A percentile compares a stretch with the other conserved stretches of the same genome.
phyloP scores from a whole-genome alignment of 2,888 invertebrate species.

The Limulus polyphemus region DNA sequence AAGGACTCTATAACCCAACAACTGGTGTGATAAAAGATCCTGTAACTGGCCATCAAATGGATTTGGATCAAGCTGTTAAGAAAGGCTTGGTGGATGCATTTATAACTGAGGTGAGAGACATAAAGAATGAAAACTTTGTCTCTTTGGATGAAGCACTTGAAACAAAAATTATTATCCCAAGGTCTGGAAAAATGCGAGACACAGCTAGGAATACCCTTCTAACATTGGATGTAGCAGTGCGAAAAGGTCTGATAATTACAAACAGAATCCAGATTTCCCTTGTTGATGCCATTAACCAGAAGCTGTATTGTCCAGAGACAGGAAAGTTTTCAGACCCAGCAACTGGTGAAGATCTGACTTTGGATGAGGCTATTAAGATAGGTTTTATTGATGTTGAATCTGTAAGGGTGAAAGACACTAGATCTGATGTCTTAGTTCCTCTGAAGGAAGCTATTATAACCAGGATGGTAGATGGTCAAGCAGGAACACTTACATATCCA shows the following conservation, averaged over 20 bases:
- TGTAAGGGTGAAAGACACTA: conserved; percentile 46
- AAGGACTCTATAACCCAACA: conserved; percentile 35
- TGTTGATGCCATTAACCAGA: conserved; percentile 51
- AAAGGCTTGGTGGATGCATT: conserved; percentile 67
- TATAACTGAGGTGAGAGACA: conserved; percentile 45
- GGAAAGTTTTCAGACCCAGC: conserved; percentile 73
- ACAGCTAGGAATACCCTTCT: conserved; percentile 47
- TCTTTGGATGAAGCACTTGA: conserved; percentile 45
- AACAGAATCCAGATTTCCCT: conserved; percentile 6
- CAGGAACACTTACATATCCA: conserved; percentile 17
- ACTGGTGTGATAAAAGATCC: conserved; percentile 51
- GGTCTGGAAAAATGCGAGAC: conserved; percentile 56
- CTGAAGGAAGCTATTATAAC: conserved; percentile 49
- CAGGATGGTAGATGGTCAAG: conserved; percentile 33
- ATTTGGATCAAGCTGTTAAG: conserved; percentile 61
- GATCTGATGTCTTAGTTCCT: conserved; percentile 52
- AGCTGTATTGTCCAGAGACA: conserved; percentile 58
- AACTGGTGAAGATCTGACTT: conserved; percentile 60
- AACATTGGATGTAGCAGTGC: conserved; percentile 36
- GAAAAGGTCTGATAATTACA: conserved; percentile 40
- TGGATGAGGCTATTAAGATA: conserved; percentile 62
- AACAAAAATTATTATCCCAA: conserved; percentile 45
- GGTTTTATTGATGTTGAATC: conserved; percentile 59
- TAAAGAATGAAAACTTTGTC: conserved; percentile 46
- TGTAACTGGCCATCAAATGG: conserved; percentile 54